Base-by-base conservation (phyloP, 2,888 invertebrate species). In the Abscondita cerata region DNA sequence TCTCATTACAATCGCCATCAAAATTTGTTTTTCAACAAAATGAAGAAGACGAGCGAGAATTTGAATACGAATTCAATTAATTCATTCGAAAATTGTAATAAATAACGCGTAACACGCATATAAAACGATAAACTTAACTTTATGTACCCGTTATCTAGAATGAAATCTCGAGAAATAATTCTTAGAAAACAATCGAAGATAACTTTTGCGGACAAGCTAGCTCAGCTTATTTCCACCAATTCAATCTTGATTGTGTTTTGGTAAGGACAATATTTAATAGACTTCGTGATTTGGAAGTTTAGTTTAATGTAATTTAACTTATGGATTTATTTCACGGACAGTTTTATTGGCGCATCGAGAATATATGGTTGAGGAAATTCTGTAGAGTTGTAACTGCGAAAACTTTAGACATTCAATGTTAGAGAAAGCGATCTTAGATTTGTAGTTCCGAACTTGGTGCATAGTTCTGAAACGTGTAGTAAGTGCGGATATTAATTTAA, bases 141-240 rank as follows among this genome's bases (percentile, higher is more conserved):
- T 48, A 52, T 59, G 31, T 47, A 13, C 41, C 8, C 31, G 53
- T 54, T 55, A 56, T 61, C 56, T 55, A 38, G 56, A 56, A 52
- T 52, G 51, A 44, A 62, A 58, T 58, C 58, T 50, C 16, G 31
- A 58, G 59, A 58, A 33, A 62, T 62, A 62, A 59, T 59, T 62
- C 62, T 59, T 52, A 44, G 48, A 59, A 62, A 62, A 62, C 62
- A 62, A 62, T 62, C 62, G 59, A 46, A 62, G 58, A 62, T 59
- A 62, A 40, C 54, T 51, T 52, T 54, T 51, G 25, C 25, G 25
- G 25, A 25, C 25, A 25, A 25, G 62, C 62, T 19, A 53, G 47
- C 57, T 62, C 58, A 59, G 62, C 62, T 52, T 51, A 54, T 58
- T 58, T 62, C n/a, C 41, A 40, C 41, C 62, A 55, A 59, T 58